These are phyloP conservation scores for Apodemia zela DNA, from an alignment of 2,888 invertebrate species.

Conservation along the genomic window DNA sequence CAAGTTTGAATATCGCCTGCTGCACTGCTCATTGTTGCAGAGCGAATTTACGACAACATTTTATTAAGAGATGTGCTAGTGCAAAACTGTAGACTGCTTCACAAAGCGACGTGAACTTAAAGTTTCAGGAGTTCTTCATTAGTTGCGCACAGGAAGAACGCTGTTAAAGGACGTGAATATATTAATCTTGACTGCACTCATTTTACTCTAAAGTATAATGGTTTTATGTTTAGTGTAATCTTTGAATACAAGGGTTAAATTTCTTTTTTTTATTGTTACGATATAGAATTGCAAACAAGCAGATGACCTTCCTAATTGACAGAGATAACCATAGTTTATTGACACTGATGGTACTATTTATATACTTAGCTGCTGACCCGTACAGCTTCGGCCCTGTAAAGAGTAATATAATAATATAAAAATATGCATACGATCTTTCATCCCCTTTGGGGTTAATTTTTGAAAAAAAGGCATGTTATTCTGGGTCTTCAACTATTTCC, in stretches of 20 bases:
- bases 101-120: slow-evolving; percentile 55
- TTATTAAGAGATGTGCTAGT: slow-evolving; percentile 71
- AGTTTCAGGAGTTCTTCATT: slow-evolving; percentile 70
- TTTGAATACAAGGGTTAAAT: not conserved
- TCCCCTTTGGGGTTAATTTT: too few relatives aligned
- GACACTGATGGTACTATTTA: too few relatives aligned
- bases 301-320: too few relatives aligned
- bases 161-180: slow-evolving; percentile 38
- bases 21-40: slow-evolving; percentile 59
- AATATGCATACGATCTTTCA: too few relatives aligned
- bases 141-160: slow-evolving; percentile 62
- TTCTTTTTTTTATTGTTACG: not conserved
- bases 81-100: slow-evolving; percentile 65
- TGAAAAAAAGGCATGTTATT: too few relatives aligned
- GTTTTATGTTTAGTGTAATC: not conserved
- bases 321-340: too few relatives aligned
- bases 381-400: too few relatives aligned
- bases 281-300: too few relatives aligned
- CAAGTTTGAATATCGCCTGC: not conserved
- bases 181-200: slow-evolving; percentile 37
- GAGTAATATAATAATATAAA: too few relatives aligned
- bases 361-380: too few relatives aligned
- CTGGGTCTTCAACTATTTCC: too few relatives aligned
- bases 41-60: slow-evolving; percentile 71
- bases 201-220: slow-evolving; percentile 6